Conservation (phyloP, 2,888 invertebrate species). For the Dynastes grantii region DNA sequence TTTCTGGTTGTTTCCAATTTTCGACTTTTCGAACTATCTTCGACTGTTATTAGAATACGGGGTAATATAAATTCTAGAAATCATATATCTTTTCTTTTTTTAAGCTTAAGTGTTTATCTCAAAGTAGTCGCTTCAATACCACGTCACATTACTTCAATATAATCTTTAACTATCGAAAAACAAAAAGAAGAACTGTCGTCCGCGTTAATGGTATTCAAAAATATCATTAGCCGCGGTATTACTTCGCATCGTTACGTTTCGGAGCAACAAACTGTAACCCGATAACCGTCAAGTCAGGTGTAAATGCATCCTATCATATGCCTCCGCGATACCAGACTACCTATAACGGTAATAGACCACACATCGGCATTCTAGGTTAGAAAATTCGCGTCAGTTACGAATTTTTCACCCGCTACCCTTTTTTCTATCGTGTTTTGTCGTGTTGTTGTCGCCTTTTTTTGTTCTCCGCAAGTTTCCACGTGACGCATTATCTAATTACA, state of each 20-base stretch:
- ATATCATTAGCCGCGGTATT: not conserved
- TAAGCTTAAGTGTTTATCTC: too few relatives aligned
- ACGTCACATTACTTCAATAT: too few relatives aligned
- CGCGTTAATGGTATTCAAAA: slow-evolving; percentile 25
- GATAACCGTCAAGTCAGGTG: slow-evolving; percentile 57
- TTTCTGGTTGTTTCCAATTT: too few relatives aligned
- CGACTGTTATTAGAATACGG: too few relatives aligned
- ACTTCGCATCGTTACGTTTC: slow-evolving; percentile 9
- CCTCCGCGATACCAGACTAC: not conserved
- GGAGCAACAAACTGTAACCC: slow-evolving; percentile 52
- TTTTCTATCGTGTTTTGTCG: not conserved
- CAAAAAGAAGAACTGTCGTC: not conserved
- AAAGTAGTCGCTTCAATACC: too few relatives aligned
- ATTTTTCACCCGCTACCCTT: not conserved
- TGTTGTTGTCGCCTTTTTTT: not conserved
- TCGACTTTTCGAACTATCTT: too few relatives aligned
- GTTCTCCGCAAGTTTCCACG: slow-evolving; percentile 1
- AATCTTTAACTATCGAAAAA: too few relatives aligned
- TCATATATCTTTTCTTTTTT: too few relatives aligned
- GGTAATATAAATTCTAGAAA: too few relatives aligned
- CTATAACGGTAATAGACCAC: slow-evolving; percentile 59
- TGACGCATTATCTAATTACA: slow-evolving; percentile 39
- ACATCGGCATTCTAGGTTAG: slow-evolving; percentile 55
- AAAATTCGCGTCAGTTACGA: slow-evolving; percentile 47
- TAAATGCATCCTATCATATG: slow-evolving; percentile 53